Conservation (phyloP, 2,797 vertebrate species). For the Acropternis orthonyx region DNA sequence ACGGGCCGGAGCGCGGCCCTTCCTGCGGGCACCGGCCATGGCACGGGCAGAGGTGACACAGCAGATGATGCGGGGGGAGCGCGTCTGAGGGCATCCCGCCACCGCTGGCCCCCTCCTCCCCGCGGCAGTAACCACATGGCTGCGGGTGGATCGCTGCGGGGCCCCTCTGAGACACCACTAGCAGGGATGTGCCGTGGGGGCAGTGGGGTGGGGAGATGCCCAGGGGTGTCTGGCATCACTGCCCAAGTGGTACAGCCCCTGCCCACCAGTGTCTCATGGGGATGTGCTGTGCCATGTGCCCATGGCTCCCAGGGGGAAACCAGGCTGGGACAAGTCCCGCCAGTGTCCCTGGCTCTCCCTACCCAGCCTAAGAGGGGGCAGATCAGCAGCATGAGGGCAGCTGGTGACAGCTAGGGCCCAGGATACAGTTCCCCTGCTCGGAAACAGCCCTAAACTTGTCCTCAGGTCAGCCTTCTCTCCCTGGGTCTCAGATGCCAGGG, state of each 20-base stretch:
- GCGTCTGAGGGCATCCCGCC: neutral
- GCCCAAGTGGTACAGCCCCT: neutral
- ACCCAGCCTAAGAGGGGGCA: neutral
- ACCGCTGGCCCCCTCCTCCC: accelerated
- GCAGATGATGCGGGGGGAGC: neutral
- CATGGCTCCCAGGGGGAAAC: neutral
- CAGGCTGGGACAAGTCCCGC: accelerated
- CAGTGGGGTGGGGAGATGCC: neutral
- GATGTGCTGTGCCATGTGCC: neutral
- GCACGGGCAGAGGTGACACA: neutral
- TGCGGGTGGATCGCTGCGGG: neutral
- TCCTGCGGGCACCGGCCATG: neutral
- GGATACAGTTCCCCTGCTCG: neutral
- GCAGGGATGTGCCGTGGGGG: neutral
- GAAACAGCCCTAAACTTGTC: neutral
- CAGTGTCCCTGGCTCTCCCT: accelerated
- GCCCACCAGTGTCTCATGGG: neutral
- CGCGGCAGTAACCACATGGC: accelerated
- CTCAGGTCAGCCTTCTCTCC: accelerated
- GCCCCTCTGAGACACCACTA: neutral
- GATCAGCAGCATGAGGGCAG: neutral
- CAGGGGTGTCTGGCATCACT: neutral
- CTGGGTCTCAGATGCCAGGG: neutral
- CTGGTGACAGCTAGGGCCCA: too few relatives aligned
- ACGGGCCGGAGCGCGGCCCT: neutral